These are phyloP conservation scores for Dendrocopos noguchii DNA, from an alignment of 2,113 vertebrate species.

Conservation along the genomic window DNA sequence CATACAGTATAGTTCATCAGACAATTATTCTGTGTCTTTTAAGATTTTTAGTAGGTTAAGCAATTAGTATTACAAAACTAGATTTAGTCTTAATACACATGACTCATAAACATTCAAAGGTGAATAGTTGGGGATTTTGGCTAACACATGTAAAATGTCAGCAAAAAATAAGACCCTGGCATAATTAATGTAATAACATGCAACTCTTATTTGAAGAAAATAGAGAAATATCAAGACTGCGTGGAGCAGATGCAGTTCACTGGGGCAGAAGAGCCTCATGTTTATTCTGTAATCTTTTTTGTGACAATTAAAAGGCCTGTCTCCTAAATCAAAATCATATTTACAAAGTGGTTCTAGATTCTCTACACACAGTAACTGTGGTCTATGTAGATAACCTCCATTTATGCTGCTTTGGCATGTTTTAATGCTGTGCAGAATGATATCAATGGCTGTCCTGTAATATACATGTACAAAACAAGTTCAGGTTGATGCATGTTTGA, in stretches of 20 bases:
- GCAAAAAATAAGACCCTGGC: neutral
- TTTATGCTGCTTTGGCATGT: neutral
- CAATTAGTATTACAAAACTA: conserved; percentile 10
- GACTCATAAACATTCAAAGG: conserved; percentile 16
- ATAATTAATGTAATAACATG: conserved; percentile 29
- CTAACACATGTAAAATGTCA: conserved; percentile 11
- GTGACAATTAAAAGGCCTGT: neutral
- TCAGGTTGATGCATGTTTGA: neutral
- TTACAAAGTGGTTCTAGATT: neutral
- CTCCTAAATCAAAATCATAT: neutral
- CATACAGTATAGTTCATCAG: conserved; percentile 24
- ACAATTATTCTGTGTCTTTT: conserved; percentile 21
- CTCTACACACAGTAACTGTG: neutral
- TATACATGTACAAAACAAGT: rapidly evolving
- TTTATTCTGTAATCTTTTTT: neutral
- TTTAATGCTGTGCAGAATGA: neutral
- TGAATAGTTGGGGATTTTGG: neutral
- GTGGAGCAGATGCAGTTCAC: neutral
- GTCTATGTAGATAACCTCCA: neutral
- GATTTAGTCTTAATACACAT: conserved; percentile 5
- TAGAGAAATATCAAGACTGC: neutral
- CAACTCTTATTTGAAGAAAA: neutral
- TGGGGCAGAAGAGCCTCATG: neutral
- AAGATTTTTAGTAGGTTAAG: conserved; percentile 51
- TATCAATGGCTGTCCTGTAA: neutral